Conservation (phyloP, 2,797 vertebrate species). For the Sus cebifrons region DNA sequence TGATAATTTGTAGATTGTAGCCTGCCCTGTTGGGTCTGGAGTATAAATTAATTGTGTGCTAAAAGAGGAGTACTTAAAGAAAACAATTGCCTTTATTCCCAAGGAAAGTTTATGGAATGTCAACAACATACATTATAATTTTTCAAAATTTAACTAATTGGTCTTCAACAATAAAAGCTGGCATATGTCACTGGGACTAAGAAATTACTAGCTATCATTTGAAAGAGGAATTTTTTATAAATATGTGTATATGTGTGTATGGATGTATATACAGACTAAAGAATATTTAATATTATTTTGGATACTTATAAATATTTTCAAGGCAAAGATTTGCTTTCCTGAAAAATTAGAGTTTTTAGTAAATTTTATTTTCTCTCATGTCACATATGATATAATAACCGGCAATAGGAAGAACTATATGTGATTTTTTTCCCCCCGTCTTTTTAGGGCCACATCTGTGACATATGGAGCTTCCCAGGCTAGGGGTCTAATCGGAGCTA, state of each 20-base stretch:
- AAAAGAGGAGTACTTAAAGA: slow-evolving; percentile 25
- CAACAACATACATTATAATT: not conserved
- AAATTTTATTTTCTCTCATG: slow-evolving; percentile 52
- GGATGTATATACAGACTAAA: not conserved
- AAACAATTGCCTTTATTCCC: slow-evolving; percentile 28
- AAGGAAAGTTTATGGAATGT: slow-evolving; percentile 12
- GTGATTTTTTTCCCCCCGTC: not conserved
- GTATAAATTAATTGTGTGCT: not conserved
- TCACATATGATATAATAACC: slow-evolving; percentile 7
- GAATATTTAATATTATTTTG: slow-evolving; percentile 59
- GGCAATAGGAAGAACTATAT: not conserved
- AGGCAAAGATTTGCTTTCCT: slow-evolving; percentile 50
- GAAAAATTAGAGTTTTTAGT: slow-evolving; percentile 40
- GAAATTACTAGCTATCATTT: slow-evolving; percentile 46
- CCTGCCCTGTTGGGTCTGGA: not conserved
- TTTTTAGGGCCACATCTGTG: no score
- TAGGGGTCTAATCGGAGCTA: no score
- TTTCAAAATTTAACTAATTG: not conserved
- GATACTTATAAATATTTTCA: slow-evolving; percentile 50
- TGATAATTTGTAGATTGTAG: slow-evolving; percentile 42
- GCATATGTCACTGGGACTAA: not conserved
- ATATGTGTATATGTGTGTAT: not conserved
- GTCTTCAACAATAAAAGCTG: slow-evolving; percentile 29
- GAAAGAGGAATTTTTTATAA: slow-evolving; percentile 50
- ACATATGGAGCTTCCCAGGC: no score